phyloP scores from a whole-genome alignment of 2,888 invertebrate species.

The Epinotia demarniana region DNA sequence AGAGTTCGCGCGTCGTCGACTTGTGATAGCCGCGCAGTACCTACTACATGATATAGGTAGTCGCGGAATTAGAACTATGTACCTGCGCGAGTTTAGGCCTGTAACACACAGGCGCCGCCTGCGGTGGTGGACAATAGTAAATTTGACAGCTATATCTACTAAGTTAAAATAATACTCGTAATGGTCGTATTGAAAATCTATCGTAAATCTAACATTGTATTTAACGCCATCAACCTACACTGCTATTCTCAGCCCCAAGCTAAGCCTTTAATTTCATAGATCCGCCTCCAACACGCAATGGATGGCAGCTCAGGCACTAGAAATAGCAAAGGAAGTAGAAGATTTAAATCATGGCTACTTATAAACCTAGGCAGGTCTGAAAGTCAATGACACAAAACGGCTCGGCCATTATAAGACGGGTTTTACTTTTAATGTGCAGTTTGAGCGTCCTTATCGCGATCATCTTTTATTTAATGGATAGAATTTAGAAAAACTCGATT shows the following conservation, averaged over 20 bases:
- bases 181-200: neutral
- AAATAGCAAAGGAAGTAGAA: constrained; percentile 40
- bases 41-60: no score
- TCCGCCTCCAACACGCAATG: constrained; percentile 1
- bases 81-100: no score
- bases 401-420: constrained; percentile 36
- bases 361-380: constrained; percentile 44
- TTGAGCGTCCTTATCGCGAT: constrained; percentile 31
- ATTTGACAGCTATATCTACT: no score
- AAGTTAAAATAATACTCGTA: no score
- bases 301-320: constrained; percentile 15
- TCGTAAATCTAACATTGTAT: neutral
- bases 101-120: no score
- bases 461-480: constrained; percentile 39
- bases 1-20: no score
- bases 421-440: constrained; percentile 45
- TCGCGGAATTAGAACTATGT: no score
- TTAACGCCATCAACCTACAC: neutral
- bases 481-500: constrained; percentile 25
- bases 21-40: no score
- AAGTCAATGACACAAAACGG: constrained; percentile 46
- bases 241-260: neutral
- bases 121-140: no score
- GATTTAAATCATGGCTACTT: constrained; percentile 44
- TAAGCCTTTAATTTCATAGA: constrained; percentile 4